Percentiles rank a stretch among this genome's conserved stretches.
These are phyloP conservation scores for Asbolus verrucosus DNA, from an alignment of 1,140 invertebrate genomes.

Conservation along the genomic window DNA sequence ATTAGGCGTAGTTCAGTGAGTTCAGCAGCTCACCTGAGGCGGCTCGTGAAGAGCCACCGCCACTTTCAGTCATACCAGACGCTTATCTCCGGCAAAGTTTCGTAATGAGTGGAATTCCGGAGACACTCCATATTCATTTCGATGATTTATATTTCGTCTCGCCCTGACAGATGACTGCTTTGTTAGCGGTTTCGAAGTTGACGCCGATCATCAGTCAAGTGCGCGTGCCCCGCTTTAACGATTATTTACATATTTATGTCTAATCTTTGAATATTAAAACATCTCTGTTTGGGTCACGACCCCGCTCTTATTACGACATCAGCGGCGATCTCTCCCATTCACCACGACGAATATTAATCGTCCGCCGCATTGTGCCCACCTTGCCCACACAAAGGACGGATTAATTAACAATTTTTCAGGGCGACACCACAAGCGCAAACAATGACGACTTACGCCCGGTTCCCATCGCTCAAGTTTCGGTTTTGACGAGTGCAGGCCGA, in stretches of 20 bases:
- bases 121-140: constrained; percentile 33
- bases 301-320: constrained; percentile 30
- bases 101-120: constrained; percentile 31
- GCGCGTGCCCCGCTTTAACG: constrained; percentile 45
- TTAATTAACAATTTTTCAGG: constrained; percentile 46
- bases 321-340: constrained; percentile 21
- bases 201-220: constrained; percentile 45
- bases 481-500: too few species aligned
- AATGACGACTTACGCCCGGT: too few species aligned
- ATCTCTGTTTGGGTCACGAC: constrained; percentile 38
- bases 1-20: constrained; percentile 49
- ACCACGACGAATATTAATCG: constrained; percentile 39
- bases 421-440: too few species aligned
- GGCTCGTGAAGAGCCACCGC: not conserved
- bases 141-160: constrained; percentile 42
- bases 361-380: constrained; percentile 24
- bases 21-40: constrained; percentile 49
- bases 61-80: constrained; percentile 30
- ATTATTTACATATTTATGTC: constrained; percentile 47
- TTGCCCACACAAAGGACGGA: constrained; percentile 35
- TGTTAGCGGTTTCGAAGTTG: constrained; percentile 44
- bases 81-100: constrained; percentile 8
- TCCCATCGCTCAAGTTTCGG: too few species aligned
- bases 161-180: constrained; percentile 24
- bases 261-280: constrained; percentile 48